Evolutionary conservation across 2,888 invertebrate species (phyloP), one percentile per base, ranked within the genome.

Genomic region (Zhuqinia jingwanae): DNA sequence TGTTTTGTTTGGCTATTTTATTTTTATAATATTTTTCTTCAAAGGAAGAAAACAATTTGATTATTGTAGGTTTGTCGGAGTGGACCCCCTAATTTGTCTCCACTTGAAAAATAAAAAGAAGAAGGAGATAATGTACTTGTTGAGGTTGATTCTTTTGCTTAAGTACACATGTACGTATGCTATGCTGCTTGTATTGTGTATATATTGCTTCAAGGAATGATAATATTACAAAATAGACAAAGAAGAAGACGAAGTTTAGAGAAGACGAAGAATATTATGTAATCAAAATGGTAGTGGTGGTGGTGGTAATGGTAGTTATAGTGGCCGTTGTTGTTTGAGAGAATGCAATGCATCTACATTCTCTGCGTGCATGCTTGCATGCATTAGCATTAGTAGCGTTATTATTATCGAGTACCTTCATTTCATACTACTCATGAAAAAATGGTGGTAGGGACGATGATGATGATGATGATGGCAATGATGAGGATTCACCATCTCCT

Each of bases 61-160:
- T 86, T 86, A 86, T 86, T 86, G 86, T 86, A 81, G 86, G 86
- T 86, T 86, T 86, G 85, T 80, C 45, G 63, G 81, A 86, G 86
- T 86, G 86, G 86, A 86, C 86, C 86, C 86, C 86, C 81, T 86
- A 86, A 86, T 86, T 86, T 86, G 86, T 86, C 86, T 81, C 86
- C 86, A 86, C 86, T 86, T 86, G 86, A 86, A 70, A 77, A 50
- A 75, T 63, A 70, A 58, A 27, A 70, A 1, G 15, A 22, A 25
- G 30, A 27, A 15, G 15, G 50, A 75, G 53, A 75, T 75, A 75
- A 70, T 79, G 20, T 85, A 70, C 85, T 80, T 79, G 78, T 81
- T 81, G 13, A 76, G 36, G 36, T 76, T 56, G 47, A 73, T 73
- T 73, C 50, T 27, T 15, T 27, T 45, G 75, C 50, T 75, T 11